Evolutionary conservation across 2,888 invertebrate genomes (phyloP), one percentile per base, ranked within the genome.

Genomic region (Stenolophus ochropezus): DNA sequence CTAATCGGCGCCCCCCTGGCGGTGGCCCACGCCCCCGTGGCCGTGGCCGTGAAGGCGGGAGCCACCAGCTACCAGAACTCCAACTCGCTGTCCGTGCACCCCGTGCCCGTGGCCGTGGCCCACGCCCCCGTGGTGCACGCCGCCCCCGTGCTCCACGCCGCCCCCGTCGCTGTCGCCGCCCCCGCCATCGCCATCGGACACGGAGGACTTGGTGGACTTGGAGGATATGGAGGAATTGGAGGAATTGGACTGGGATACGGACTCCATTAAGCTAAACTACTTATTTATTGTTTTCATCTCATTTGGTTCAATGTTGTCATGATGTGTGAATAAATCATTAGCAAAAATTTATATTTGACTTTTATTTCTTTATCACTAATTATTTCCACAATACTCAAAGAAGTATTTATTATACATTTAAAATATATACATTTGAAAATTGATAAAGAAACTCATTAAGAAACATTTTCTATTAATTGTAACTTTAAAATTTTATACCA

Each of bases 21-120:
- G 14, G 58, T 81, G 25, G 81, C 87, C n/a, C 87, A 85, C 81
- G 88, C 85, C 27, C 87, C 88, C 5, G 87, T 87, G 16, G 87
- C 87, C 69, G 85, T 85, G 16, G 82, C 87, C 49, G 83, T 76
- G 5, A 69, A 82, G 49, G 33, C 78, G 65, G 82, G 49, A 2
- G 82, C 82, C 61, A 82, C 82, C 53, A 78, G 78, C 51, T 83
- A 83, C 83, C 82, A 82, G 25, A 83, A 83, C 79, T 76, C 75
- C 75, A 83, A 83, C 79, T 82, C 78, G 4, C 73, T 82, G 65
- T 69, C 73, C 25, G 73, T 82, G 6, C 79, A 78, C 65, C 75
- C 83, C 16, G 61, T 77, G 21, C 74, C 74, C 23, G 81, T 75
- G 1, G 81, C 81, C n/a, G 69, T 82, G 4, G 69, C 61, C 42